Percentiles rank a stretch among this genome's conserved stretches.
Evolutionary conservation across 2,797 vertebrate species (phyloP).

Genomic region (Meriones psammophilus): DNA sequence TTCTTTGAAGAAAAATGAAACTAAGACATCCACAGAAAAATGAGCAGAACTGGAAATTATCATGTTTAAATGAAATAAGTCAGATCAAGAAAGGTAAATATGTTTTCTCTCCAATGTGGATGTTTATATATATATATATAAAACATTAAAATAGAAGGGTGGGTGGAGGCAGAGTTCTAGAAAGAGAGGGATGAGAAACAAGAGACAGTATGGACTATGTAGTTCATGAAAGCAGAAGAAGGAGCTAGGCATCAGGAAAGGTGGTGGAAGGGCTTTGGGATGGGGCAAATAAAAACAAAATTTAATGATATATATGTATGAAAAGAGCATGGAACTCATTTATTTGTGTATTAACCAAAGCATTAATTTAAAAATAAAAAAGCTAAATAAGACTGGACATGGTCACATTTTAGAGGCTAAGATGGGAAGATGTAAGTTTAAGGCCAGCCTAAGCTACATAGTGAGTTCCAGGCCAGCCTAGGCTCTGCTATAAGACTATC

Average conservation of each 20-base stretch:
- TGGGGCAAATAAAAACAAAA: neutral
- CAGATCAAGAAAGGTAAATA: neutral
- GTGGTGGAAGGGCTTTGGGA: neutral
- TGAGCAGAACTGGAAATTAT: neutral
- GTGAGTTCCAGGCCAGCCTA: neutral
- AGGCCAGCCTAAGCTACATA: neutral
- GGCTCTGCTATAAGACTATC: neutral
- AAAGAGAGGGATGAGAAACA: neutral
- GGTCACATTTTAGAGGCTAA: neutral
- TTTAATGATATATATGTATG: neutral
- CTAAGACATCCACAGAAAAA: neutral
- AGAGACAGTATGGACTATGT: neutral
- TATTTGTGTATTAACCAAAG: neutral
- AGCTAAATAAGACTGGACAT: neutral
- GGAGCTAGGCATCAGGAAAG: neutral
- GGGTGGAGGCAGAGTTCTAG: neutral
- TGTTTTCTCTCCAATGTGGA: neutral
- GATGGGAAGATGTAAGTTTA: neutral
- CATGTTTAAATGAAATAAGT: neutral
- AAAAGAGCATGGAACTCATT: neutral
- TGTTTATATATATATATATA: neutral
- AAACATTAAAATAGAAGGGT: neutral
- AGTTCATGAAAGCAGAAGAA: neutral
- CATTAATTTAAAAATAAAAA: neutral
- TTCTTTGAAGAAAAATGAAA: neutral